Base-by-base conservation (phyloP, 1,140 invertebrate species). In the Dreissena polymorpha region DNA sequence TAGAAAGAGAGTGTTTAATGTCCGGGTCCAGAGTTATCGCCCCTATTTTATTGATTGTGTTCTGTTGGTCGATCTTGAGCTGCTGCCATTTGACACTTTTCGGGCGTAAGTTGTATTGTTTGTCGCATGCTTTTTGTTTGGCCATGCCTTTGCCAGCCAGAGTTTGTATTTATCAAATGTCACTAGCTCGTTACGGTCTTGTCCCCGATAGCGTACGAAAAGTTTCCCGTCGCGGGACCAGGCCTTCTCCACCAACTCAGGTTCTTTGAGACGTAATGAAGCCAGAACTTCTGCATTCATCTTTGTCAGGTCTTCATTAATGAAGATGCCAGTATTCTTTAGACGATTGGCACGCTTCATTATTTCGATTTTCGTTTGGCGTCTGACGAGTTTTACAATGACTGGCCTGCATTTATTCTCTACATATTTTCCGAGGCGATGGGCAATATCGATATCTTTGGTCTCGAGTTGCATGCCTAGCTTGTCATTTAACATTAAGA, bases 251-350 rank as follows among this genome's bases (percentile, higher is more conserved):
- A 74, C 72, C 21, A 29, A 27, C n/a, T 74, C 55, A 23, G 57
- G 72, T 14, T 10, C 23, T n/a, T 53, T 39, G 39, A 39, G 39
- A 39, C 39, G 63, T 10, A 39, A 29, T 13, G 18, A 12, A 63
- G 57, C 72, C 39, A 74, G 23, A 10, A 74, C 25, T 74, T 74
- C 63, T 57, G 55, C 72, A 60, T 63, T 74, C 39, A n/a, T 53
- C 10, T 27, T 14, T 12, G 72, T 74, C 8, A 74, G 72, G 39
- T 63, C 72, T 29, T 74, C 72, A 18, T 39, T 74, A 3, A 63
- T 74, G 25, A 74, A 53, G 25, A 63, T 63, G n/a, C 10, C 16
- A 12, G 53, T 53, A 12, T 50, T 27, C 23, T 63, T 74, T 23
- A 74, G 55, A 13, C 14, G 12, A 10, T 18, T 60, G 16, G 60